Base-by-base conservation (phyloP, 35 echinoderm and acorn worm genomes). In the Heliocidaris tuberculata region DNA sequence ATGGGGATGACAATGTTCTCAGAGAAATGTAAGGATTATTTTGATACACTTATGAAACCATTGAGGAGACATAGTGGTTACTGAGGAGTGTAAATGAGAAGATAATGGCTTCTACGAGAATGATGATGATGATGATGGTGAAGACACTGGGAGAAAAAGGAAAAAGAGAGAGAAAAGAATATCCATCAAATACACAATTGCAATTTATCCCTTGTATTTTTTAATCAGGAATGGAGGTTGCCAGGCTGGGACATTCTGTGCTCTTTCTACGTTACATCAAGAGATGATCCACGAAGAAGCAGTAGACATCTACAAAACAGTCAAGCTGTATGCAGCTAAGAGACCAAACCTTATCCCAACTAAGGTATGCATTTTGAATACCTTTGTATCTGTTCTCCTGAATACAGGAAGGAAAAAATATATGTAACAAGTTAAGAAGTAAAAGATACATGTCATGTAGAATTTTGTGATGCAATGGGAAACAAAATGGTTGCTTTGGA, bases 191-290 rank as follows among this genome's bases (percentile, higher is more conserved):
- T 7, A 78, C 87, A 13, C 24, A 89, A 19, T 89, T 5, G 3
- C 32, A 0, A 6, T 89, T 89, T 17, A 32, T n/a, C 32, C 15
- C 4, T 2, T 89, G 87, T 47, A 85, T 95, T 47, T 71, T 88
- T 21, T 93, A 35, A 88, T 86, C 54, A 99, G 98, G 92, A 96
- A 88, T 90, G 98, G 97, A 78, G 95, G 96, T 86, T 86, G 94
- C n/a, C 94, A 95, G 47, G 98, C 98, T 49, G 98, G 95, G 5
- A 96, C 96, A 48, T 99, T 99, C 86, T 99, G 98, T 95, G 97
- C 98, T 7, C 96, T 99, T 6, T 92, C 86, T 31, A 94, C 96
- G 0, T 88, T 99, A 27, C 94, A 97, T 94, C 97, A 99, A 71
- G 95, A 99, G 86, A 47, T 97, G 49, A 31, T 88, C 12, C 94